Evolutionary conservation across 1,140 invertebrate species (phyloP), one percentile per base, ranked within the genome.

Genomic region (Drosophila teissieri): DNA sequence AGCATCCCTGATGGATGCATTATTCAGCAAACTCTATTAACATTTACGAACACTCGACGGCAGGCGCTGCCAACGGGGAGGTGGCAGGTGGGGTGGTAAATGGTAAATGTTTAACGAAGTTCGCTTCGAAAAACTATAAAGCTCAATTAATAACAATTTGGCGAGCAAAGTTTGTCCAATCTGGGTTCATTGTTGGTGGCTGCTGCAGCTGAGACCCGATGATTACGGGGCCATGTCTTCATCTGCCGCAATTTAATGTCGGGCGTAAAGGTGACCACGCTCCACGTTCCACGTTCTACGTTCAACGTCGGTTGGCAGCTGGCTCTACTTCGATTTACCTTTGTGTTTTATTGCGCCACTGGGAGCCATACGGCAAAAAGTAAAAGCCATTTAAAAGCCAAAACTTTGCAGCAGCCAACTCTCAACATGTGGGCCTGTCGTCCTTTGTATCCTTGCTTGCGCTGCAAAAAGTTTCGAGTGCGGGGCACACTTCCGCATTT

Each of bases 371-470:
- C 80, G 68, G 77, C 77, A 80, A 80, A 80, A 84, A 89, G 84
- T 89, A 89, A 89, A 89, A 89, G 85, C 84, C 84, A 89, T 89
- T 89, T 89, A 84, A 89, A 89, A 89, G 77, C 84, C 84, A 74
- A 89, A 88, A 88, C 76, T 88, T 88, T 88, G 46, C 61, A 14
- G 14, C 70, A 72, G 63, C 83, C 76, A 73, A 24, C 51, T 17
- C 45, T 31, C 22, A 15, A 39, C 67, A 60, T 40, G 51, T 75
- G 55, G 60, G 75, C 65, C 19, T 19, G 19, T 46, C 56, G 19
- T 58, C 63, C 60, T 75, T 65, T 57, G 53, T 65, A 57, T 49
- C 58, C 34, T 40, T 51, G 31, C 34, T 40, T 51, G 31, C 58
- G 68, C 60, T 40, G 64, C 15, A 19, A 72, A 72, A 88, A 86